Conservation (phyloP, 2,888 invertebrate species). For the Yponomeuta sedellus region DNA sequence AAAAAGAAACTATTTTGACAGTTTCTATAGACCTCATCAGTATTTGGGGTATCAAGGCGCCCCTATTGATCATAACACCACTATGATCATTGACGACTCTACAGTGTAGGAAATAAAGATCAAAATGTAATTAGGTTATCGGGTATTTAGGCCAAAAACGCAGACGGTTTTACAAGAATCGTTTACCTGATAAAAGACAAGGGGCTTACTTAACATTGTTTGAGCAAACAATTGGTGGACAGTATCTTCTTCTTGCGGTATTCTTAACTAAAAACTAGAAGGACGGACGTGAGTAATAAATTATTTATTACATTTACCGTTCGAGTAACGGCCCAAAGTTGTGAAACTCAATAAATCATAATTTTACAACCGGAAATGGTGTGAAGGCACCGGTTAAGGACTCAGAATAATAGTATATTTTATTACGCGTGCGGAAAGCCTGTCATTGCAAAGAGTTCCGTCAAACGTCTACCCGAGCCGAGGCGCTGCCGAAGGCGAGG, state of each 20-base stretch:
- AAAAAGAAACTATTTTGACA: conserved; percentile 14
- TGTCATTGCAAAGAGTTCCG: too few species aligned
- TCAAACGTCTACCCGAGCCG: too few species aligned
- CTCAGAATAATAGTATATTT: too few species aligned
- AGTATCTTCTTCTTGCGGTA: background rate
- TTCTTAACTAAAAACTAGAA: background rate
- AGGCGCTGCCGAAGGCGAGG: too few species aligned
- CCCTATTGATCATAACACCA: background rate
- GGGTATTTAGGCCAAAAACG: background rate
- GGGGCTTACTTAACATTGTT: background rate
- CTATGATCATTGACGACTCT: background rate
- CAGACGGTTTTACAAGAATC: background rate
- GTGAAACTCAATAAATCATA: background rate
- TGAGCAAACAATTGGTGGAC: background rate
- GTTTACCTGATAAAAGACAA: conserved; percentile 4
- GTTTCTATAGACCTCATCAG: conserved; percentile 3
- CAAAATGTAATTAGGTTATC: background rate
- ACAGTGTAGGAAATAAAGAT: background rate
- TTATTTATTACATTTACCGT: background rate
- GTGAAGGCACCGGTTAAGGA: background rate
- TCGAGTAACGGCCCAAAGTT: background rate
- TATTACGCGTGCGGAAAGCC: too few species aligned
- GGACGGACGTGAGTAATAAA: background rate
- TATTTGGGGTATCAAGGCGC: background rate
- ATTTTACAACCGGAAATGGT: background rate